phyloP scores from a whole-genome alignment of 2,888 invertebrate genomes.

The Drosophila seclusa region DNA sequence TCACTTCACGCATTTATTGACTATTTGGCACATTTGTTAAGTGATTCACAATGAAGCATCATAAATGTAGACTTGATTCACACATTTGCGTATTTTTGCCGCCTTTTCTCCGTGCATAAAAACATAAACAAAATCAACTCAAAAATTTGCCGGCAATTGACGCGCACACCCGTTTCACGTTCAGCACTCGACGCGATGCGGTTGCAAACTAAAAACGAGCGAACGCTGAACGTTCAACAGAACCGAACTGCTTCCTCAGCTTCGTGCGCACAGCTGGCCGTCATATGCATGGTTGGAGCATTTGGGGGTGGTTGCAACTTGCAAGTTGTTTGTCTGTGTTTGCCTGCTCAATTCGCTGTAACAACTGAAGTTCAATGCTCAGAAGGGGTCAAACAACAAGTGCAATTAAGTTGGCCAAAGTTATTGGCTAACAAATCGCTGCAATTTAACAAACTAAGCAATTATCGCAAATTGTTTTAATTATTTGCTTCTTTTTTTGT shows the following conservation, averaged over 20 bases:
- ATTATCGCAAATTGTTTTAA: constrained; percentile 64
- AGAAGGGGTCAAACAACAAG: constrained; percentile 48
- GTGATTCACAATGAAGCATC: constrained; percentile 1
- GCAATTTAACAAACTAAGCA: constrained; percentile 69
- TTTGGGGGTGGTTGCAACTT: constrained; percentile 14
- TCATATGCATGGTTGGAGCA: background rate
- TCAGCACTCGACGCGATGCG: constrained; percentile 43
- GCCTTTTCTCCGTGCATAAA: constrained; percentile 53
- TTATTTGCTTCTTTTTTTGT: constrained; percentile 1
- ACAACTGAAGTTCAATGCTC: constrained; percentile 66
- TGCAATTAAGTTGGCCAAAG: constrained; percentile 66
- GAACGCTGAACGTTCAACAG: constrained; percentile 7
- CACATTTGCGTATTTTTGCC: constrained; percentile 40
- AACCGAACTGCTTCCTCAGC: background rate
- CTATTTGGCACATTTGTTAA: constrained; percentile 14
- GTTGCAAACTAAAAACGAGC: constrained; percentile 43
- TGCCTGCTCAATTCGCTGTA: background rate
- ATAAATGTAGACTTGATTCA: constrained; percentile 7
- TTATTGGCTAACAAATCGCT: constrained; percentile 67
- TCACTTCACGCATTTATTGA: constrained; percentile 29
- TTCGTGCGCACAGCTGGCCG: constrained; percentile 23
- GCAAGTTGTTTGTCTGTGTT: constrained; percentile 9
- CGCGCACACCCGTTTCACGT: constrained; percentile 18
- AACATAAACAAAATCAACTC: constrained; percentile 58
- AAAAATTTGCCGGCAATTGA: constrained; percentile 42